These are phyloP conservation scores for Parthenolecanium corni DNA, from an alignment of 2,888 invertebrate genomes.

Conservation along the genomic window DNA sequence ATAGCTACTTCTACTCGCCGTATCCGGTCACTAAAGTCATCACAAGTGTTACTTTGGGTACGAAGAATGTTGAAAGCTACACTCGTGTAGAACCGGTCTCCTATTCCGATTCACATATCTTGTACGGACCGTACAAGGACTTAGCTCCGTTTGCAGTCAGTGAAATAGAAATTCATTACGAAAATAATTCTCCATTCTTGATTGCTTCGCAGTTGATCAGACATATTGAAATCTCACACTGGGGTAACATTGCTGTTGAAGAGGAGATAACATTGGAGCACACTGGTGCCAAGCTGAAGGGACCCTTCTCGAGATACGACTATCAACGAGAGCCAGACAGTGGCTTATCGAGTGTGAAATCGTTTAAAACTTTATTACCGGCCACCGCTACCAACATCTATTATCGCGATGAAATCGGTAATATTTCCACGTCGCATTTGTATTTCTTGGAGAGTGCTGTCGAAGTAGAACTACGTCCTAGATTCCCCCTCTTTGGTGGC, in stretches of 20 bases:
- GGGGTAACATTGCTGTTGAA: conserved; percentile 97
- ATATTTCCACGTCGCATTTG: conserved; percentile 95
- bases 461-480: conserved; percentile 86
- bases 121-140: conserved; percentile 80
- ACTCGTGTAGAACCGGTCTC: conserved; percentile 69
- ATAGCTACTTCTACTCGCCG: conserved; percentile 69
- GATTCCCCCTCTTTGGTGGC: conserved; percentile 96
- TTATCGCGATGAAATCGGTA: conserved; percentile 95
- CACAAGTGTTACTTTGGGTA: conserved; percentile 63
- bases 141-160: conserved; percentile 48
- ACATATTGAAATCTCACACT: conserved; percentile 90
- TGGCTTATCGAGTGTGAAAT: conserved; percentile 77
- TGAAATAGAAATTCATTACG: conserved; percentile 74
- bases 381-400: conserved; percentile 81
- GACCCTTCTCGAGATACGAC: conserved; percentile 93
- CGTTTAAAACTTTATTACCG: conserved; percentile 74
- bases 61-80: conserved; percentile 68
- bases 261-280: conserved; percentile 86
- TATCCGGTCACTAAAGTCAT: conserved; percentile 71
- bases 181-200: conserved; percentile 91
- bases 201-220: conserved; percentile 80
- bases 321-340: conserved; percentile 87
- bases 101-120: conserved; percentile 66
- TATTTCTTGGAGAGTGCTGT: conserved; percentile 78
- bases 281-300: conserved; percentile 83